Percentiles rank a stretch among this genome's conserved stretches.
These are phyloP conservation scores for Lytechinus variegatus DNA, from an alignment of 35 echinoderm and acorn worm genomes.

Conservation along the genomic window DNA sequence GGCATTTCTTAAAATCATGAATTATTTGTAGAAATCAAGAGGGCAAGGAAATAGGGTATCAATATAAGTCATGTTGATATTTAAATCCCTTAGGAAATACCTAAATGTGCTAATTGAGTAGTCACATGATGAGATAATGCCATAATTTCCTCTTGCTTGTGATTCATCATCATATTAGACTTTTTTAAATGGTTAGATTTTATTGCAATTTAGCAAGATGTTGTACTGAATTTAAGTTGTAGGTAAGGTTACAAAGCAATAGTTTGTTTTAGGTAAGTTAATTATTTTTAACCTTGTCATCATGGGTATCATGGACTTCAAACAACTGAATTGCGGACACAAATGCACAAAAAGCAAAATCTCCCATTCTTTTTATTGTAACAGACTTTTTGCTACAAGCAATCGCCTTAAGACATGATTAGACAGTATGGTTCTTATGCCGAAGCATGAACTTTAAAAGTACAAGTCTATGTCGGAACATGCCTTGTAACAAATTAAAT, in stretches of 20 bases:
- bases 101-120: not conserved
- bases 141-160: not conserved
- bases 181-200: not conserved
- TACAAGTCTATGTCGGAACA: too few species aligned
- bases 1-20: too few species aligned
- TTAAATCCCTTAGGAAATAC: not conserved
- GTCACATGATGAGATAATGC: not conserved
- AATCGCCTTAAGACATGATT: not conserved
- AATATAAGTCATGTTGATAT: not conserved
- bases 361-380: too few species aligned
- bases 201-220: not conserved
- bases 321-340: not conserved
- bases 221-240: not conserved
- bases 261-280: not conserved
- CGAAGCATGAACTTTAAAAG: too few species aligned
- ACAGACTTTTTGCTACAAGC: not conserved
- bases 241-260: not conserved
- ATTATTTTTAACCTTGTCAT: not conserved
- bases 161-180: not conserved
- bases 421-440: not conserved
- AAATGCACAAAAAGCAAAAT: too few species aligned
- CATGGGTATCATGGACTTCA: not conserved
- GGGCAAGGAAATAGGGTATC: not conserved
- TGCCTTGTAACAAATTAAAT: not conserved
- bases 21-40: not conserved